These are phyloP conservation scores for Pollenia labialis DNA, from an alignment of 2,888 invertebrate species.

Conservation along the genomic window DNA sequence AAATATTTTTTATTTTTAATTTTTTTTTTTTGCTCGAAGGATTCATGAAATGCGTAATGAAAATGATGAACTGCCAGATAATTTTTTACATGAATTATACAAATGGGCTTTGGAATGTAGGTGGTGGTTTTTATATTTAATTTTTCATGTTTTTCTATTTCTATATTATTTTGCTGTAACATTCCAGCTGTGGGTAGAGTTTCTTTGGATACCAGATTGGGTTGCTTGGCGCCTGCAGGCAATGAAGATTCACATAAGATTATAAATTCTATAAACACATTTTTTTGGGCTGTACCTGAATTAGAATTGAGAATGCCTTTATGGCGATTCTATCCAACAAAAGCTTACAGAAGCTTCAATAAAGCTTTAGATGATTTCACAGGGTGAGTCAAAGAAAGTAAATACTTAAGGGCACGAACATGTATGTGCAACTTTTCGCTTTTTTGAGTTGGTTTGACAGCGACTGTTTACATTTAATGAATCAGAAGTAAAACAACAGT, in stretches of 20 bases:
- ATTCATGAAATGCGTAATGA: constrained; percentile 87
- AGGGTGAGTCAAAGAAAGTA: constrained; percentile 84
- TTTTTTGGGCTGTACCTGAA: constrained; percentile 91
- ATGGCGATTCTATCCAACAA: constrained; percentile 90
- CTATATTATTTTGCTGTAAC: neutral
- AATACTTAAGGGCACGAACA: neutral
- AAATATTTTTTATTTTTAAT: neutral
- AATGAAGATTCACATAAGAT: constrained; percentile 90
- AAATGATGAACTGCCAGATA: constrained; percentile 89
- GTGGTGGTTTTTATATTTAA: neutral
- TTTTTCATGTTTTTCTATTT: neutral
- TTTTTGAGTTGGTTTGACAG: too few species aligned
- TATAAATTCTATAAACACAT: constrained; percentile 90
- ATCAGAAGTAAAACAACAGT: too few species aligned
- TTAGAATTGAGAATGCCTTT: constrained; percentile 90
- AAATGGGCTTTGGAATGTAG: constrained; percentile 97
- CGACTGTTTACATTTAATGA: too few species aligned
- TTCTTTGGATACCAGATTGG: constrained; percentile 91
- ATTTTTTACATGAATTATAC: constrained; percentile 94
- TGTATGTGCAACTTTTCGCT: too few species aligned
- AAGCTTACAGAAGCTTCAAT: constrained; percentile 89
- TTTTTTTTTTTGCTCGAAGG: constrained; percentile 83
- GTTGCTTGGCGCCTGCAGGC: constrained; percentile 87
- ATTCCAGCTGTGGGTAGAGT: constrained; percentile 90
- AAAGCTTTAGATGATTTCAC: constrained; percentile 89